These are phyloP conservation scores for Sitobion miscanthi DNA, from an alignment of 1,140 invertebrate species.

Conservation along the genomic window DNA sequence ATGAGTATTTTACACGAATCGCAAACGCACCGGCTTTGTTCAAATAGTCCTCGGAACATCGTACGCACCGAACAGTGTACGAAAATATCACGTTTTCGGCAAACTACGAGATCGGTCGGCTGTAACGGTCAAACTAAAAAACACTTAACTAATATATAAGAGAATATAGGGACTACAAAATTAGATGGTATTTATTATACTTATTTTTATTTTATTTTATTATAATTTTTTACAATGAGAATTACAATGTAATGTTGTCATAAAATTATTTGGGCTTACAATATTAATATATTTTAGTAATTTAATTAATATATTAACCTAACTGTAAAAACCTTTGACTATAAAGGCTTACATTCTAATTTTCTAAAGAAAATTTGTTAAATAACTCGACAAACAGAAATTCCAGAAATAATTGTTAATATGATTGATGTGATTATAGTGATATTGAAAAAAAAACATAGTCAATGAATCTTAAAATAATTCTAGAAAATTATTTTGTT, in stretches of 20 bases:
- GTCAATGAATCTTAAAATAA: conserved; percentile 29
- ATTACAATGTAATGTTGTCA: conserved; percentile 52
- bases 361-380: conserved; percentile 43
- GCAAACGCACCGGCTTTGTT: conserved; percentile 49
- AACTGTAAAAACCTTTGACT: conserved; percentile 42
- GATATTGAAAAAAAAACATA: conserved; percentile 28
- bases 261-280: conserved; percentile 55
- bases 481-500: conserved; percentile 37
- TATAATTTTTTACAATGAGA: conserved; percentile 55
- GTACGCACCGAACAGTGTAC: conserved; percentile 44
- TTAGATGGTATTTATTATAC: conserved; percentile 23
- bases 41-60: conserved; percentile 37
- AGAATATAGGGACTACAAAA: conserved; percentile 49
- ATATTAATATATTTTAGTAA: conserved; percentile 49
- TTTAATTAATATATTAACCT: conserved; percentile 47
- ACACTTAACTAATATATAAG: conserved; percentile 56
- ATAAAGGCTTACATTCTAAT: conserved; percentile 49
- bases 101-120: conserved; percentile 49
- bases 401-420: conserved; percentile 51
- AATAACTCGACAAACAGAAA: conserved; percentile 56
- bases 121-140: conserved; percentile 55
- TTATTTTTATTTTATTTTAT: conserved; percentile 41
- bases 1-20: conserved; percentile 51
- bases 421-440: conserved; percentile 3
- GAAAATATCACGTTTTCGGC: conserved; percentile 43